Conservation (phyloP, 2,797 vertebrate species). For the Alfaro cultratus region DNA sequence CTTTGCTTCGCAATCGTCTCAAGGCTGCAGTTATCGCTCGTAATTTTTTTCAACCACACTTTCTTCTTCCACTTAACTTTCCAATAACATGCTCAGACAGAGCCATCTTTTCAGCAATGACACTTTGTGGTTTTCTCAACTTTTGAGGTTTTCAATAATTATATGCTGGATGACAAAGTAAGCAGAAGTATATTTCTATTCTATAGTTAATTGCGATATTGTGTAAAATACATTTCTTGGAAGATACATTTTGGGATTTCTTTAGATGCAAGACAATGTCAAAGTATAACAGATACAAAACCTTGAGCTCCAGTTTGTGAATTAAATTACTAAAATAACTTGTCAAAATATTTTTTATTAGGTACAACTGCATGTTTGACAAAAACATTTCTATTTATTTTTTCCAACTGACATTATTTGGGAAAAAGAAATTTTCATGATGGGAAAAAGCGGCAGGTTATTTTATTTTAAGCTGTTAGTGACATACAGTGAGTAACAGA, state of each 20-base stretch:
- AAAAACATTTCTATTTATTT: not conserved
- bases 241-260: not conserved
- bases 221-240: not conserved
- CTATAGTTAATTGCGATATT: no score
- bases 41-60: no score
- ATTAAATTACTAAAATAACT: not conserved
- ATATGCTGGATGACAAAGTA: no score
- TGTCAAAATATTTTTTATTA: not conserved
- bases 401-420: not conserved
- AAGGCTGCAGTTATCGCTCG: no score
- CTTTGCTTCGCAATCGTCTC: no score
- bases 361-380: not conserved
- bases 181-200: no score
- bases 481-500: not conserved
- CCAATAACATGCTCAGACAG: no score
- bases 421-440: not conserved
- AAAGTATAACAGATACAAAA: not conserved
- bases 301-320: not conserved
- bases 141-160: no score
- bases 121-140: no score
- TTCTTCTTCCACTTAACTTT: no score
- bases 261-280: not conserved
- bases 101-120: no score
- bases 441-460: not conserved
- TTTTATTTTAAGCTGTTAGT: not conserved